Evolutionary conservation across 2,797 vertebrate genomes (phyloP).

Genomic region (Dermochelys coriacea): DNA sequence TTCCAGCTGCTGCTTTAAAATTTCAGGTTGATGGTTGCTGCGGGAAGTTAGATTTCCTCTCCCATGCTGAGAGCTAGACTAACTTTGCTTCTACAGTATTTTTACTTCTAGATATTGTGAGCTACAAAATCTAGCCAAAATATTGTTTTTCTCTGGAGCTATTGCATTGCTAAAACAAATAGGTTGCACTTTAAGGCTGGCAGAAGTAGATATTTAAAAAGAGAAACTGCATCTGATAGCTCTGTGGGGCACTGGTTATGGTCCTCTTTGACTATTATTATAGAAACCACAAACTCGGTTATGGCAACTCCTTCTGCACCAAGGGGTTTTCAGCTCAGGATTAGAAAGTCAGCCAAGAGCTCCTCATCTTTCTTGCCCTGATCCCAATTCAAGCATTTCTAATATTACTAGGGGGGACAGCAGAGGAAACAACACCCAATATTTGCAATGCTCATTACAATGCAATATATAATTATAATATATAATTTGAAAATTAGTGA

Average conservation of each 20-base stretch:
- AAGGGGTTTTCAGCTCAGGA: background rate
- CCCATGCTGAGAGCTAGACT: conserved; percentile 26
- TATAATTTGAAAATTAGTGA: conserved; percentile 10
- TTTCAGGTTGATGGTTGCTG: conserved; percentile 35
- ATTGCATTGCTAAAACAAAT: conserved; percentile 7
- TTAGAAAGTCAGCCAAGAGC: conserved; percentile 41
- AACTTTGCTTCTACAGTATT: background rate
- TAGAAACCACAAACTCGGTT: conserved; percentile 16
- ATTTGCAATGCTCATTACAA: background rate
- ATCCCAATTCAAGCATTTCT: conserved; percentile 17
- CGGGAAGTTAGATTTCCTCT: background rate
- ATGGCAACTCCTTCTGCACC: conserved; percentile 14
- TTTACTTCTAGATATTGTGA: background rate
- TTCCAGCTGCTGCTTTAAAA: conserved; percentile 62
- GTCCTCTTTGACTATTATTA: background rate
- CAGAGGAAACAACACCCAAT: conserved; percentile 14
- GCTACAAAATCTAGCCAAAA: background rate
- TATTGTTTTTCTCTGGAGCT: background rate
- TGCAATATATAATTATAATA: background rate
- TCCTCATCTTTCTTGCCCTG: conserved; percentile 48
- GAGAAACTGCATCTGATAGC: background rate
- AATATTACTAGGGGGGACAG: background rate
- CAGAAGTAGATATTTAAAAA: background rate
- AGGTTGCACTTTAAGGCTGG: background rate
- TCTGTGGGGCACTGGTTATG: background rate